These are phyloP conservation scores for Lasioglossum vierecki DNA, from an alignment of 2,888 invertebrate species.

Conservation along the genomic window DNA sequence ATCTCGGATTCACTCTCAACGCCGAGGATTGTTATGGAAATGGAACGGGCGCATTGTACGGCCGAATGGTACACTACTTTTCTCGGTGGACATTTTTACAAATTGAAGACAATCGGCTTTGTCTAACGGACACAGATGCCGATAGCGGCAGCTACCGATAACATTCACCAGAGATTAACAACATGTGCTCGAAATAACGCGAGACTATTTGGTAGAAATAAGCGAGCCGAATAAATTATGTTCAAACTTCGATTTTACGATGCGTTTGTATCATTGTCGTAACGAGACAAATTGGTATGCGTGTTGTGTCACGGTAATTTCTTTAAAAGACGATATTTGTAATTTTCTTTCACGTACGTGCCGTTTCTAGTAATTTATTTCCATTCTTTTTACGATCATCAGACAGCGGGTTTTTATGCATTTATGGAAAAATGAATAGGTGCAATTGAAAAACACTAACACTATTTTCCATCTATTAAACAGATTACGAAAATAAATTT, in stretches of 20 bases:
- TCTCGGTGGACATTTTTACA: constrained; percentile 22
- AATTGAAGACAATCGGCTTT: constrained; percentile 38
- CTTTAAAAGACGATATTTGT: not conserved
- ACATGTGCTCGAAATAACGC: not conserved
- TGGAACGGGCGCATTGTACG: not conserved
- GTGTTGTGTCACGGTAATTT: not conserved
- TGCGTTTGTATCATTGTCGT: not conserved
- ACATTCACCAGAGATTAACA: not conserved
- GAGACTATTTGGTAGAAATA: not conserved
- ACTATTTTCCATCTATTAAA: too few species aligned
- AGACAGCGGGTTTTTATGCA: too few species aligned
- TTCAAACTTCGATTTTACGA: too few species aligned
- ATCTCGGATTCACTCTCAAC: not conserved
- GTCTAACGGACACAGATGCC: not conserved
- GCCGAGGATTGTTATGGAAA: constrained; percentile 41
- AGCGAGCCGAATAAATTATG: not conserved
- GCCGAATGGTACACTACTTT: not conserved
- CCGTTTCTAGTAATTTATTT: not conserved
- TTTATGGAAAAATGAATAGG: too few species aligned
- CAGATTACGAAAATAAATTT: too few species aligned
- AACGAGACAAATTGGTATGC: too few species aligned
- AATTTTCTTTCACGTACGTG: not conserved
- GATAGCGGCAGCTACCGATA: not conserved
- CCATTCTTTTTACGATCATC: not conserved
- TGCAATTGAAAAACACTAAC: too few species aligned